A percentile compares a stretch with the other conserved stretches of the same genome.
phyloP scores from a whole-genome alignment of 2,888 invertebrate genomes.

The Ormyrus nitidulus region DNA sequence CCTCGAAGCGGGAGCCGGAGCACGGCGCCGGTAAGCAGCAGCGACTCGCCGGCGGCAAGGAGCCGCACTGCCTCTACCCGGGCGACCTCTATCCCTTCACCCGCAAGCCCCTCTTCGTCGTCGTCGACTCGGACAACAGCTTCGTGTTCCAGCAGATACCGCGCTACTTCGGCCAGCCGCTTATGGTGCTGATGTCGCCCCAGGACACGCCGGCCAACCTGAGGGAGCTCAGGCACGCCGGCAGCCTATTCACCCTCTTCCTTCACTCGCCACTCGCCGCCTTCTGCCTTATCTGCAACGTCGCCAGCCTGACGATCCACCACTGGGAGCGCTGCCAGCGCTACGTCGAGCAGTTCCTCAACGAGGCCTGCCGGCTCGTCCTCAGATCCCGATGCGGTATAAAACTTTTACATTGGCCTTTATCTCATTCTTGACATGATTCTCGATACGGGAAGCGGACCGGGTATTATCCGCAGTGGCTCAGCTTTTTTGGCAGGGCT shows the following conservation, averaged over 20 bases:
- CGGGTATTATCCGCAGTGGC: neutral
- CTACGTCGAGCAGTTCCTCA: slow-evolving; percentile 91
- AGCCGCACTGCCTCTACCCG: slow-evolving; percentile 90
- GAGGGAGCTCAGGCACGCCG: slow-evolving; percentile 89
- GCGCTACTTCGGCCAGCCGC: slow-evolving; percentile 93
- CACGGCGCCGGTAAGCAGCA: slow-evolving; percentile 70
- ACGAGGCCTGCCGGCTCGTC: slow-evolving; percentile 90
- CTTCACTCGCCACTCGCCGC: slow-evolving; percentile 95
- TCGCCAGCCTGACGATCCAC: slow-evolving; percentile 88
- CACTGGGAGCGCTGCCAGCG: slow-evolving; percentile 94
- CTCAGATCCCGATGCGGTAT: slow-evolving; percentile 88
- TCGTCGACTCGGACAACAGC: slow-evolving; percentile 97
- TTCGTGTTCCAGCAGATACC: slow-evolving; percentile 94
- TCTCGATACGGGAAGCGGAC: too few relatives aligned
- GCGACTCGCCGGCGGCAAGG: slow-evolving; percentile 78
- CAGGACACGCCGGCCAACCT: slow-evolving; percentile 91
- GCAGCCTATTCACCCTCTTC: slow-evolving; percentile 95
- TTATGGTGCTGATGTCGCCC: slow-evolving; percentile 95
- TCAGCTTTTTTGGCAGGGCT: neutral
- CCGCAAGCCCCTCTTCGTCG: slow-evolving; percentile 92
- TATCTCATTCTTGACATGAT: neutral
- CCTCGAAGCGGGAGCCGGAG: slow-evolving; percentile 86
- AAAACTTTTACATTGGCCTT: neutral
- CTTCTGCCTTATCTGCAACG: slow-evolving; percentile 93
- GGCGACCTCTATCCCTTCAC: slow-evolving; percentile 96